Evolutionary conservation across 64 coral and sea anemone species (phyloP).

Genomic region (Montipora capricornis): DNA sequence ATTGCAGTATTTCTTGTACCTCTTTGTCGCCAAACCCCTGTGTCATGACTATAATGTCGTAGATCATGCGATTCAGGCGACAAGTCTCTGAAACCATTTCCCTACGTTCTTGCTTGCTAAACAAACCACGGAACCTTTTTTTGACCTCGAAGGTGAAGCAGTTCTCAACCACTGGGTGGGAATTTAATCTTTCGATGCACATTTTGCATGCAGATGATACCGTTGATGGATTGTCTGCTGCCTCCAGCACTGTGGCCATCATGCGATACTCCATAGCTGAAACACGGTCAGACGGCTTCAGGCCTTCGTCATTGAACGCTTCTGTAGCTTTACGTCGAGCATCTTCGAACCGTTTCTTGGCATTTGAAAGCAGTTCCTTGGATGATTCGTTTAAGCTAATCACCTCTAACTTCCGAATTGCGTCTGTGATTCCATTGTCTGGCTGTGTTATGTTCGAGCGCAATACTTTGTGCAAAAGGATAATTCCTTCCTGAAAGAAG

Average conservation of each 20-base stretch:
- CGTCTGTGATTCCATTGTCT: not conserved
- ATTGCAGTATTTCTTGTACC: not conserved
- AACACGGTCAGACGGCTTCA: slow-evolving; percentile 21
- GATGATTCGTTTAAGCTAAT: not conserved
- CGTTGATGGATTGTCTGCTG: not conserved
- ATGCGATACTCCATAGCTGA: slow-evolving; percentile 24
- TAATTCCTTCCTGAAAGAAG: slow-evolving; percentile 42
- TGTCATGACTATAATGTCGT: slow-evolving; percentile 14
- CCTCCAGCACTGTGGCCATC: slow-evolving; percentile 34
- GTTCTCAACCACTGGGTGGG: slow-evolving; percentile 21
- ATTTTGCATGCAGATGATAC: not conserved
- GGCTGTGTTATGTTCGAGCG: not conserved
- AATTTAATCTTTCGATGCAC: slow-evolving; percentile 17
- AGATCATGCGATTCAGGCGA: slow-evolving; percentile 35
- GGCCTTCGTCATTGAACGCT: slow-evolving; percentile 46
- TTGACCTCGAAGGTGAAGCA: not conserved
- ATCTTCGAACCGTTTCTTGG: slow-evolving; percentile 51
- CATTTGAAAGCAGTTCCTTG: not conserved
- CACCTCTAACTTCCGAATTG: not conserved
- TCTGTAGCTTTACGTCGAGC: slow-evolving; percentile 30
- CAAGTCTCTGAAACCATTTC: not conserved
- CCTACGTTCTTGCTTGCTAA: slow-evolving; percentile 24
- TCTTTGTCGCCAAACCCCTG: slow-evolving; percentile 4
- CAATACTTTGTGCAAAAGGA: not conserved
- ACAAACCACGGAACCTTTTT: not conserved